Percentiles rank a stretch among this genome's conserved stretches.
phyloP scores from a whole-genome alignment of 1,140 invertebrate species.

The Sarcophaga peregrina region DNA sequence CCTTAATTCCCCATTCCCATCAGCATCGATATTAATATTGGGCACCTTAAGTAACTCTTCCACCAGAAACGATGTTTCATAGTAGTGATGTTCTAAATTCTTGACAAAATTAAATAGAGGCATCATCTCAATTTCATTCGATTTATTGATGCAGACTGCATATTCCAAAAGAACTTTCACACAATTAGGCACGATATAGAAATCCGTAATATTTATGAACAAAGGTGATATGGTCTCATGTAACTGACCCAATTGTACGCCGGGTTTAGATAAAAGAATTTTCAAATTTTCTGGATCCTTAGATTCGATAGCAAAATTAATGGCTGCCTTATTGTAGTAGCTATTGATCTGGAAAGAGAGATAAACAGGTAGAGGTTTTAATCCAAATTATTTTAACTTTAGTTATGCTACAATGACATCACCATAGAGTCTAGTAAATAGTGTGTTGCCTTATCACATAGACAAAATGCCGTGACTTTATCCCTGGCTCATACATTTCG shows the following conservation, averaged over 20 bases:
- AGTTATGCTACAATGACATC: too few relatives aligned
- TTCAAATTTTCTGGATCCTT: constrained; percentile 70
- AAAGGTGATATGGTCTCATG: constrained; percentile 73
- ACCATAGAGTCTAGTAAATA: too few relatives aligned
- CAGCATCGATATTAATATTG: constrained; percentile 73
- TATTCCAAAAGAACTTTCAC: constrained; percentile 70
- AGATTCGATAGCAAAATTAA: constrained; percentile 75
- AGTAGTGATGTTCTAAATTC: constrained; percentile 67
- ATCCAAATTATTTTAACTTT: too few relatives aligned
- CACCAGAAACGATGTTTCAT: constrained; percentile 67
- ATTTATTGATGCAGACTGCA: constrained; percentile 73
- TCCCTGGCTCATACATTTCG: too few relatives aligned
- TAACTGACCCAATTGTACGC: constrained; percentile 70
- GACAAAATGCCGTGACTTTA: too few relatives aligned
- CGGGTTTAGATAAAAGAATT: constrained; percentile 69
- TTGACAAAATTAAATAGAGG: constrained; percentile 73
- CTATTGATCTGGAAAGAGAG: constrained; percentile 53
- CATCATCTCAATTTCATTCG: constrained; percentile 72
- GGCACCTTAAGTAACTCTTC: constrained; percentile 67
- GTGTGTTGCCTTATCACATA: too few relatives aligned
- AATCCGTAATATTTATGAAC: constrained; percentile 68
- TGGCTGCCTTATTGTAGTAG: constrained; percentile 70
- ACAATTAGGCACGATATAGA: constrained; percentile 52
- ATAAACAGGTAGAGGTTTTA: too few relatives aligned
- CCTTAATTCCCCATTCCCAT: constrained; percentile 70